These are phyloP conservation scores for Congeria kusceri DNA, from an alignment of 2,888 invertebrate genomes.

Conservation along the genomic window DNA sequence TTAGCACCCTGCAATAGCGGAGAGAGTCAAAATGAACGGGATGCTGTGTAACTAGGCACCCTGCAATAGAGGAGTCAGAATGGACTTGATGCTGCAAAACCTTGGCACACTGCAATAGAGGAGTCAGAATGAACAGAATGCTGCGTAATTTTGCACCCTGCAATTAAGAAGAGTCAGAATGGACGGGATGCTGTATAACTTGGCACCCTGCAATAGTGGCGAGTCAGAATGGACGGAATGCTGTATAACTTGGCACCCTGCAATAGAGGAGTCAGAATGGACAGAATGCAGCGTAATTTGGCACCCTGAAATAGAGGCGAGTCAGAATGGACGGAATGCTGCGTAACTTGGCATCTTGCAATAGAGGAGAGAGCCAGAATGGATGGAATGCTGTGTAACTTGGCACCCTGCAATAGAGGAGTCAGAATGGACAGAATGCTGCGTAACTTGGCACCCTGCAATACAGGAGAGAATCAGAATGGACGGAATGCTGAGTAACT, in stretches of 20 bases:
- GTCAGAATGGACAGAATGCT: conserved; percentile 84
- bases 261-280: no score
- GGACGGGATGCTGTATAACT: no score
- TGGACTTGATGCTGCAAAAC: no score
- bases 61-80: conserved; percentile 65
- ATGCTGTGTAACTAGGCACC: conserved; percentile 82
- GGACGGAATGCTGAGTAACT: no score
- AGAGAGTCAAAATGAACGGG: conserved; percentile 85
- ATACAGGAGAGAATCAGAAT: conserved; percentile 3
- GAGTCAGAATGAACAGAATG: no score
- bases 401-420: conserved; percentile 84
- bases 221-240: no score
- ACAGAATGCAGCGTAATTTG: no score
- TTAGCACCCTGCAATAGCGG: conserved; percentile 81
- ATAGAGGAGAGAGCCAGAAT: conserved; percentile 2
- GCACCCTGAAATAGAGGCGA: conserved; percentile 83
- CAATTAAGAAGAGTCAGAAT: no score
- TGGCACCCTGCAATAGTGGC: no score
- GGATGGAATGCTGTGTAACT: conserved; percentile 82
- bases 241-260: no score
- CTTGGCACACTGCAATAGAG: no score
- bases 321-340: conserved; percentile 84
- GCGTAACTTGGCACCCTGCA: conserved; percentile 83
- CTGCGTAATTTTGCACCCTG: no score
- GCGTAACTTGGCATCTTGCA: conserved; percentile 82